Evolutionary conservation across 2,797 vertebrate species (phyloP).

Genomic region (Telmatherina bonti): DNA sequence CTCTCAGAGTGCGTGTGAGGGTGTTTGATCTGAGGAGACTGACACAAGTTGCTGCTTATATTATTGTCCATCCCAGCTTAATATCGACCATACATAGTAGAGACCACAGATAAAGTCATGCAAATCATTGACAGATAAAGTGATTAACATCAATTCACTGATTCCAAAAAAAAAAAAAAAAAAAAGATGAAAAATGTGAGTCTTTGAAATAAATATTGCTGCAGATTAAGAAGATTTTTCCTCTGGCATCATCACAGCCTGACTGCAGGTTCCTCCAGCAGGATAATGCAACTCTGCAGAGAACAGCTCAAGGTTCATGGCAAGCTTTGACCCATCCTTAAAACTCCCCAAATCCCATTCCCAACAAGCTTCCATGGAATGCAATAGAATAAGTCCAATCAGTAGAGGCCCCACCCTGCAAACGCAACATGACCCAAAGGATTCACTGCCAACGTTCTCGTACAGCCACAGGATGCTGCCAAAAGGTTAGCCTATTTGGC

Average conservation of each 20-base stretch:
- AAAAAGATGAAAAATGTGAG: neutral
- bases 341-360: neutral
- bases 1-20: conserved; percentile 22
- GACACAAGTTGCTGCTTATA: neutral
- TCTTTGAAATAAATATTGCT: neutral
- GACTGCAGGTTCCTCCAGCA: neutral
- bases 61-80: neutral
- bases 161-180: neutral
- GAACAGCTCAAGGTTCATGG: neutral
- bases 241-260: neutral
- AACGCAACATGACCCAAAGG: neutral
- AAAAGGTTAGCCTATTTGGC: neutral
- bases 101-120: neutral
- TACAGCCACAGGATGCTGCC: neutral
- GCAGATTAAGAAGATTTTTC: neutral
- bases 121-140: neutral
- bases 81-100: neutral
- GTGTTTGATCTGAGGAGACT: conserved; percentile 21
- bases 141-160: neutral
- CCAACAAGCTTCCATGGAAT: neutral
- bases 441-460: neutral
- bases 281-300: neutral
- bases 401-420: neutral
- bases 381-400: neutral
- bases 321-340: neutral